These are phyloP conservation scores for Actinernus sp. DNA, from an alignment of 92 coral and sea anemone species.

Conservation along the genomic window DNA sequence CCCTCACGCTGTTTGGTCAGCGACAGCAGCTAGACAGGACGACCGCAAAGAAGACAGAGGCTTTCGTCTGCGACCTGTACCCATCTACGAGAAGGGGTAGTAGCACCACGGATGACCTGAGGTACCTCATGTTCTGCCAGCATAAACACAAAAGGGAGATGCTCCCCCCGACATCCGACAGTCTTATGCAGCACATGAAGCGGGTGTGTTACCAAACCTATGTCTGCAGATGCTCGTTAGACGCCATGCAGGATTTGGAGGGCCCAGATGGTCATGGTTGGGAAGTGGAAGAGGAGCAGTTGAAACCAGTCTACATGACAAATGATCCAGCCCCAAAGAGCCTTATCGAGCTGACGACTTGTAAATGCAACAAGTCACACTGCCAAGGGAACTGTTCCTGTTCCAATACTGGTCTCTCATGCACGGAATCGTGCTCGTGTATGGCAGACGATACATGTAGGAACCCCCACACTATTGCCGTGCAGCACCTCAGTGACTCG, in stretches of 20 bases:
- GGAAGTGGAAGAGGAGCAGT: constrained; percentile 43
- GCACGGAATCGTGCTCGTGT: constrained; percentile 60
- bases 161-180: constrained; percentile 68
- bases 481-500: too few relatives aligned
- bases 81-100: constrained; percentile 34
- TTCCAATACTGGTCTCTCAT: constrained; percentile 35
- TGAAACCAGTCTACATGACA: constrained; percentile 52
- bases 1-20: too few relatives aligned
- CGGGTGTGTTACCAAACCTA: constrained; percentile 55
- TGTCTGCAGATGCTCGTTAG: constrained; percentile 50
- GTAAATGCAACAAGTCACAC: too few relatives aligned
- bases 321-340: too few relatives aligned
- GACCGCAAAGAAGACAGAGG: too few relatives aligned
- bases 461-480: constrained; percentile 19
- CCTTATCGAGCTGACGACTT: too few relatives aligned
- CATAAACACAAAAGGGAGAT: constrained; percentile 44
- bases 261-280: constrained; percentile 66
- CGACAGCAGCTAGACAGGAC: constrained; percentile 43
- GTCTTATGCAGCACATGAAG: constrained; percentile 41
- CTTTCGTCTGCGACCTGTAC: constrained; percentile 32
- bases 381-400: constrained; percentile 71
- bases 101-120: constrained; percentile 36
- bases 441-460: constrained; percentile 43
- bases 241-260: constrained; percentile 56
- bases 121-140: constrained; percentile 61